Conservation (phyloP, 1,140 invertebrate species). For the Procambarus virginalis region DNA sequence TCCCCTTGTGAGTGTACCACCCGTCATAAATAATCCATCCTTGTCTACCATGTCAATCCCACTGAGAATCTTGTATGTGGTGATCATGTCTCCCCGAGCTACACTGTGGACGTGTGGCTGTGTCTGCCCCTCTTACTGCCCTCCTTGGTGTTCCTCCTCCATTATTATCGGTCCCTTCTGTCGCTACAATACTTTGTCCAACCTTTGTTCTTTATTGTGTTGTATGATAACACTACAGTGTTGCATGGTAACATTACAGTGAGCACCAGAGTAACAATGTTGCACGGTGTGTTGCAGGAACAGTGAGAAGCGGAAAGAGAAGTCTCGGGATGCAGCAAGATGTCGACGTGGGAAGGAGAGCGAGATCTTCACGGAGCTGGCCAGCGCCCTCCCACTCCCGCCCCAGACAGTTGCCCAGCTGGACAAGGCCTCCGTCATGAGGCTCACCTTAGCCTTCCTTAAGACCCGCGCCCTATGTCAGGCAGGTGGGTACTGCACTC, state of each 20-base stretch:
- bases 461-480: conserved; percentile 84
- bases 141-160: background rate
- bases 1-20: no score
- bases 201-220: no score
- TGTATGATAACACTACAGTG: no score
- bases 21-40: no score
- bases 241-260: no score
- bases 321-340: conserved; percentile 94
- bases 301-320: conserved; percentile 97
- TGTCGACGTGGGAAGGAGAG: conserved; percentile 94
- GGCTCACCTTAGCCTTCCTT: conserved; percentile 92
- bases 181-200: no score
- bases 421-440: conserved; percentile 96
- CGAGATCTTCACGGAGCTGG: conserved; percentile 93
- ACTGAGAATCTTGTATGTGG: no score
- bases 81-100: no score
- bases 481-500: conserved; percentile 26
- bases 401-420: conserved; percentile 84
- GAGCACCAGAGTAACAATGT: background rate
- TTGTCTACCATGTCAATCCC: no score
- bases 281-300: conserved; percentile 79
- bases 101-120: no score
- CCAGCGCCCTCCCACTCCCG: conserved; percentile 85
- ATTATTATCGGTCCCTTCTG: no score
- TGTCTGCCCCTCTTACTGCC: no score